Base-by-base conservation (phyloP, 2,888 invertebrate species). In the Tachina fera region DNA sequence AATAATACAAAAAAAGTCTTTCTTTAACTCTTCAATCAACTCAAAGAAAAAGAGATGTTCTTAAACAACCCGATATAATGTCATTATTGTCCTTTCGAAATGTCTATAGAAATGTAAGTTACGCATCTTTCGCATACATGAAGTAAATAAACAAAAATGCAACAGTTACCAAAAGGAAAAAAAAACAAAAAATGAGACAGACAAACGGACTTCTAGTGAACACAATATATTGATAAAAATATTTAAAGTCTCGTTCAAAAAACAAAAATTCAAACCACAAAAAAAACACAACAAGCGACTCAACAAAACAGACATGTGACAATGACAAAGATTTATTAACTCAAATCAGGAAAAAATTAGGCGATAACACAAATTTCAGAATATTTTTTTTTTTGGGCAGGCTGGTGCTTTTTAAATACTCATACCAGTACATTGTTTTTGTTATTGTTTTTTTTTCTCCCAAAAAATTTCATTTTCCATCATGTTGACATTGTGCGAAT, bases 271-370 rank as follows among this genome's bases (percentile, higher is more conserved):
- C 39, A 19, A 56, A 49, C 13, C 14, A 71, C 14, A 8, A 41
- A 67, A 31, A 56, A 72, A 53, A 67, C 31, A 6, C 5, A 31
- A 1, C 31, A 19, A 63, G 63, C 67, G 56, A 84, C 51, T 63
- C 19, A 22, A 60, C 51, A 51, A 68, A 81, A 79, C 79, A 83
- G 91, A 90, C 91, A 91, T 90, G 90, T 92, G 91, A 90, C 90
- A 89, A 89, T 84, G 90, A 91, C 84, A 90, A 90, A 91, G 91
- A 91, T 91, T 91, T 91, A 91, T 91, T 90, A 91, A 91, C 91
- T 91, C 91, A 84, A 86, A 86, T 83, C 79, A 83, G 65, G 81
- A 85, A 89, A 89, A 91, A 91, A 91, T 91, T 91, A 91, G 91
- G 91, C 89, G 90, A 89, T 88, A 86, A 87, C 91, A 90, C 86